Conservation (phyloP, 2,888 invertebrate species). For the Athalia circularis region DNA sequence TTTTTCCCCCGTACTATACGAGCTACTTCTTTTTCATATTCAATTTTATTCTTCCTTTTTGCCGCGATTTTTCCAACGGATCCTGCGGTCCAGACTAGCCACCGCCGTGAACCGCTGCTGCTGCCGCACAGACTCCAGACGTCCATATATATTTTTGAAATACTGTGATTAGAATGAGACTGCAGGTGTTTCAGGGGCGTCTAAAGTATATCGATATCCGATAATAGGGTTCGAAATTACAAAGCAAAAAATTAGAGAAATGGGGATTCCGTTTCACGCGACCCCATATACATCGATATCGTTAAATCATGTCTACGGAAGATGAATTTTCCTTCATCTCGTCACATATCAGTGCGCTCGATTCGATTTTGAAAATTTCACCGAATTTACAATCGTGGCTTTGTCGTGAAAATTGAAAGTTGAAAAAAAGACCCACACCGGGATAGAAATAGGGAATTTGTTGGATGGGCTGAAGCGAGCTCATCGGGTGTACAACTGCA, state of each 20-base stretch:
- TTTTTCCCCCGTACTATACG: slow-evolving; percentile 34
- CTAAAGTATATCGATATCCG: slow-evolving; percentile 31
- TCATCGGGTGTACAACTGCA: too few species aligned
- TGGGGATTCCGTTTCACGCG: slow-evolving; percentile 24
- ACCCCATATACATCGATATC: background rate
- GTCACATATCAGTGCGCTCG: too few species aligned
- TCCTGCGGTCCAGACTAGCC: background rate
- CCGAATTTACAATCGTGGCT: too few species aligned
- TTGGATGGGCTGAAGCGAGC: too few species aligned
- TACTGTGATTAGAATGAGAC: slow-evolving; percentile 41
- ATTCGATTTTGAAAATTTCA: too few species aligned
- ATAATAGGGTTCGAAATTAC: slow-evolving; percentile 23
- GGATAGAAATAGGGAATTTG: too few species aligned
- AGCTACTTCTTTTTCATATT: slow-evolving; percentile 43
- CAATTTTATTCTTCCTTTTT: background rate
- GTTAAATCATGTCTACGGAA: background rate
- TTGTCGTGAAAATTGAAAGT: too few species aligned
- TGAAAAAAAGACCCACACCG: too few species aligned
- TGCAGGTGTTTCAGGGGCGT: slow-evolving; percentile 31
- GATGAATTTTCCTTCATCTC: too few species aligned
- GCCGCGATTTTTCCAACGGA: background rate
- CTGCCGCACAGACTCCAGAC: background rate
- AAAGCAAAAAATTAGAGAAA: slow-evolving; percentile 1
- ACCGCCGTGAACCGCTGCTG: too few species aligned
- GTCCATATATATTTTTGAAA: slow-evolving; percentile 35